These are phyloP conservation scores for Callyntrura sp. DNA, from an alignment of 2,888 invertebrate genomes.

Conservation along the genomic window DNA sequence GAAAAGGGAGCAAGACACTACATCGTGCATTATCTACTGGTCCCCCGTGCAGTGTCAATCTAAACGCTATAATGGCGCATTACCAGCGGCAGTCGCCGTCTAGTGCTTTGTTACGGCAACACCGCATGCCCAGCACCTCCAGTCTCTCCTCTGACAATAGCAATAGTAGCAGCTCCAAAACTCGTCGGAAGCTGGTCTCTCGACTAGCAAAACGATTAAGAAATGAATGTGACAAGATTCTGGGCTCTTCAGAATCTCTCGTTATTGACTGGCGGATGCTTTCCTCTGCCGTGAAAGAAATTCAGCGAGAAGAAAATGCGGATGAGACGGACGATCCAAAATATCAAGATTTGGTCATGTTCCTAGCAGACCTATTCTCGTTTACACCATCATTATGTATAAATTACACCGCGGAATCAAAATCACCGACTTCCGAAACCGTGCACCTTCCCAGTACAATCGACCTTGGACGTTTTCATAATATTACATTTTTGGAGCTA, in stretches of 20 bases:
- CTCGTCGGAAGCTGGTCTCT: conserved; percentile 72
- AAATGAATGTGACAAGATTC: conserved; percentile 83
- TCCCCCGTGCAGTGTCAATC: conserved; percentile 46
- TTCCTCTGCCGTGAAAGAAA: conserved; percentile 74
- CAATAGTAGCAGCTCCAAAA: conserved; percentile 73
- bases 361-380: conserved; percentile 82
- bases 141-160: conserved; percentile 74
- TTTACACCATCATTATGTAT: conserved; percentile 83
- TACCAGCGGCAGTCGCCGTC: conserved; percentile 44
- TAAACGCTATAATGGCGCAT: conserved; percentile 42
- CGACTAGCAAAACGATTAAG: conserved; percentile 80
- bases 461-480: conserved; percentile 80
- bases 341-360: conserved; percentile 82
- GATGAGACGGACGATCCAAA: conserved; percentile 68
- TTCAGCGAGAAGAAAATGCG: conserved; percentile 53
- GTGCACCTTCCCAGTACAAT: conserved; percentile 63
- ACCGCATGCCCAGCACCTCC: conserved; percentile 71
- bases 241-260: conserved; percentile 81
- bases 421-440: conserved; percentile 48
- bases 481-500: conserved; percentile 81
- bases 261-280: conserved; percentile 81
- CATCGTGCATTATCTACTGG: conserved; percentile 40
- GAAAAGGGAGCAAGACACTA: conserved; percentile 13
- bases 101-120: conserved; percentile 25
- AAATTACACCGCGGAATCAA: conserved; percentile 72